Evolutionary conservation across 2,113 vertebrate genomes (phyloP).

Genomic region (Malaclemys terrapin): DNA sequence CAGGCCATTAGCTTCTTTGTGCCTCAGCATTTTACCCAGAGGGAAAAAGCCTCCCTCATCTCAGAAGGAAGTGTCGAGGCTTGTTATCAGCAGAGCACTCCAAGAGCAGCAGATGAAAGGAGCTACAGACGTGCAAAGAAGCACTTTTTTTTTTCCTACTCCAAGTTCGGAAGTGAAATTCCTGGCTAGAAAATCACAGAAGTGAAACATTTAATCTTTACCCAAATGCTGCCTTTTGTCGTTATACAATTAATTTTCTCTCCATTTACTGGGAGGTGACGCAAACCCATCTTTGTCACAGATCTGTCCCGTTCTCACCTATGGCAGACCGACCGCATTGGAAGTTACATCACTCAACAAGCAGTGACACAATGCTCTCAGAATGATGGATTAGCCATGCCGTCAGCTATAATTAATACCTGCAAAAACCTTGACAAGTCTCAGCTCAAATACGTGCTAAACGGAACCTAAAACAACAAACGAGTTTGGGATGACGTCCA

Average conservation of each 20-base stretch:
- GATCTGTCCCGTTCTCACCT: conserved; percentile 35
- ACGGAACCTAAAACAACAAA: conserved; percentile 49
- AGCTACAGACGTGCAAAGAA: neutral
- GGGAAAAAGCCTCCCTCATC: neutral
- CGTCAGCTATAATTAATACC: conserved; percentile 62
- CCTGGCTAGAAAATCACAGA: conserved; percentile 40
- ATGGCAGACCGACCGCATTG: conserved; percentile 38
- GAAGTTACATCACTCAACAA: conserved; percentile 58
- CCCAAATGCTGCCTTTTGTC: conserved; percentile 31
- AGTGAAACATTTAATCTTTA: conserved; percentile 38
- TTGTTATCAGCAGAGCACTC: neutral
- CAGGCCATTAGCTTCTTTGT: neutral
- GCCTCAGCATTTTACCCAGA: neutral
- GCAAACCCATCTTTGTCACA: conserved; percentile 46
- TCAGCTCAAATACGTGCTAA: conserved; percentile 45
- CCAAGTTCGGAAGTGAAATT: conserved; percentile 18
- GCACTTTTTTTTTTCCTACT: neutral
- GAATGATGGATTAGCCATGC: conserved; percentile 64
- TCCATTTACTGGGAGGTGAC: conserved; percentile 27
- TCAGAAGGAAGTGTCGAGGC: neutral
- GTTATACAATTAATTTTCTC: conserved; percentile 51
- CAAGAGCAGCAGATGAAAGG: conserved; percentile 9
- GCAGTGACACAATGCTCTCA: conserved; percentile 40
- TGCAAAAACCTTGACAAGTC: conserved; percentile 22
- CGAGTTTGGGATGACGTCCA: conserved; percentile 43